These are phyloP conservation scores for Timandra comae DNA, from an alignment of 2,888 invertebrate species.

Conservation along the genomic window DNA sequence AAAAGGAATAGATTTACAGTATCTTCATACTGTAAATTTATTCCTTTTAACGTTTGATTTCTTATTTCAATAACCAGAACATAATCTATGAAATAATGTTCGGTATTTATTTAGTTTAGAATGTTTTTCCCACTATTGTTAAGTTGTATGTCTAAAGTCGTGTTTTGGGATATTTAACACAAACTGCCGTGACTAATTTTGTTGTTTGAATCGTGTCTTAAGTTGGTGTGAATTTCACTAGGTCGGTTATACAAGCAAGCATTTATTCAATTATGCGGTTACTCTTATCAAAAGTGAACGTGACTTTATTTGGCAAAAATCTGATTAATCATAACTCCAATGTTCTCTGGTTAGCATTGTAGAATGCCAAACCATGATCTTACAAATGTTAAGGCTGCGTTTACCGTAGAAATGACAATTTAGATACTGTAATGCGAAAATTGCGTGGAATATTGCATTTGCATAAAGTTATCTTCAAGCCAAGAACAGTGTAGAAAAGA, in stretches of 20 bases:
- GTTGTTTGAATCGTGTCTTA: slow-evolving; percentile 10
- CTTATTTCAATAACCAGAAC: too few relatives aligned
- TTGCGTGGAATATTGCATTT: slow-evolving; percentile 23
- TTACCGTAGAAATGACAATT: slow-evolving; percentile 17
- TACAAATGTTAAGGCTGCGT: slow-evolving; percentile 3
- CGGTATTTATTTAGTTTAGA: too few relatives aligned
- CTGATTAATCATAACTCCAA: slow-evolving; percentile 1
- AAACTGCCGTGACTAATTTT: slow-evolving; percentile 40
- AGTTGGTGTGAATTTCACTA: slow-evolving; percentile 14
- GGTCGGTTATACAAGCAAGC: slow-evolving; percentile 20
- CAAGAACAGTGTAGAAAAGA: slow-evolving; percentile 4
- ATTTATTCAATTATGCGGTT: slow-evolving; percentile 11
- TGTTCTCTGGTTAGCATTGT: slow-evolving; percentile 2
- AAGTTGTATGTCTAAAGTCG: slow-evolving; percentile 35
- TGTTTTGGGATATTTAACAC: slow-evolving; percentile 24
- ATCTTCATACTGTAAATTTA: too few relatives aligned
- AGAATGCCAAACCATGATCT: too few relatives aligned
- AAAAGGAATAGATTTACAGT: too few relatives aligned
- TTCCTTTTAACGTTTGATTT: too few relatives aligned
- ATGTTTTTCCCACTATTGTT: slow-evolving; percentile 30
- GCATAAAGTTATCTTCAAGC: slow-evolving; percentile 18
- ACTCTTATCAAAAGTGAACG: slow-evolving; percentile 22
- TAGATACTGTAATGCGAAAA: slow-evolving; percentile 21
- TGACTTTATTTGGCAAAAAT: slow-evolving; percentile 6
- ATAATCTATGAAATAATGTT: too few relatives aligned